Conservation (phyloP, 2,888 invertebrate species). For the Lasioglossum lativentre region DNA sequence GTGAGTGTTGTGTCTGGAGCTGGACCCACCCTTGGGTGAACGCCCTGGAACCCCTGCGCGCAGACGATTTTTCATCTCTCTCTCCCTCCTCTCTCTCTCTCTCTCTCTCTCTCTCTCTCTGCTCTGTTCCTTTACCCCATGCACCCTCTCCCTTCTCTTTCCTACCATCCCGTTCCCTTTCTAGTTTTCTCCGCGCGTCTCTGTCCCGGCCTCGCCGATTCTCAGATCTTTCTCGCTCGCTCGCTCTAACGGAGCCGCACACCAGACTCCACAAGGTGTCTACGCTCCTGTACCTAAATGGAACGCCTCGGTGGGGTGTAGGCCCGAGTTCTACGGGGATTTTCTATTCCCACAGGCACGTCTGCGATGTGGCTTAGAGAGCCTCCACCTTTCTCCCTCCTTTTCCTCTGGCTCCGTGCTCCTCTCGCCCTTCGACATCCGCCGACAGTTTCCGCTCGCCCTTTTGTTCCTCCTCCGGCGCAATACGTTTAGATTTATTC, state of each 20-base stretch:
- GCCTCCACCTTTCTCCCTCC: constrained; percentile 30
- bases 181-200: constrained; percentile 18
- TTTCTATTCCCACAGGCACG: constrained; percentile 77
- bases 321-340: constrained; percentile 69
- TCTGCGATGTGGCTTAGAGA: constrained; percentile 74
- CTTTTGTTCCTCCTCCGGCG: constrained; percentile 43
- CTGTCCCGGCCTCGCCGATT: constrained; percentile 4
- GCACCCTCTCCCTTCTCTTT: neutral
- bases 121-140: constrained; percentile 6
- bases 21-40: constrained; percentile 81
- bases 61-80: constrained; percentile 75
- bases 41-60: constrained; percentile 79
- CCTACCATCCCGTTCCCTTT: constrained; percentile 1
- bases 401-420: neutral
- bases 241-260: constrained; percentile 35
- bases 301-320: constrained; percentile 62
- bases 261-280: constrained; percentile 73
- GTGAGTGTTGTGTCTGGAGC: constrained; percentile 81
- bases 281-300: constrained; percentile 73
- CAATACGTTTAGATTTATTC: constrained; percentile 75
- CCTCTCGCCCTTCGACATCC: constrained; percentile 10
- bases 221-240: constrained; percentile 25
- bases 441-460: constrained; percentile 9
- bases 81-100: neutral
- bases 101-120: constrained; percentile 26